Conservation (phyloP, 2,113 vertebrate species). For the Vidua chalybeata region DNA sequence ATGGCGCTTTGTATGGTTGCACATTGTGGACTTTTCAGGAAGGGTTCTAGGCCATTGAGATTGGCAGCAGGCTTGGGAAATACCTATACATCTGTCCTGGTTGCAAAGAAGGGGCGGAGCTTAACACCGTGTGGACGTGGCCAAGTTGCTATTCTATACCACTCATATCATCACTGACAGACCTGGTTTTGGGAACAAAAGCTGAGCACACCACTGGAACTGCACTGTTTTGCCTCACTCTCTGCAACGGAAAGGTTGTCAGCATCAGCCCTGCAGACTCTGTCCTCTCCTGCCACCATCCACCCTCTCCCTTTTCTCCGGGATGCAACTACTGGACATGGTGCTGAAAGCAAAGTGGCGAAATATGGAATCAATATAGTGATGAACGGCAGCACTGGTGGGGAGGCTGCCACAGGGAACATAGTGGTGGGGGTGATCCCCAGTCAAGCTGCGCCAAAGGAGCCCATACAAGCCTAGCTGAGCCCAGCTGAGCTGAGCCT, state of each 20-base stretch:
- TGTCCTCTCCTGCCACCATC: not conserved
- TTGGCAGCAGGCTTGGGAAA: not conserved
- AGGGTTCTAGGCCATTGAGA: not conserved
- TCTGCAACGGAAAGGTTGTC: not conserved
- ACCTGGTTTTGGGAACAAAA: not conserved
- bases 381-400: not conserved
- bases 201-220: not conserved
- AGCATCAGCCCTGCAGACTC: not conserved
- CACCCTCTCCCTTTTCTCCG: not conserved
- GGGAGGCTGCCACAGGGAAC: not conserved
- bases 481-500: not conserved
- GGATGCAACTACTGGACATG: not conserved
- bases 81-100: not conserved
- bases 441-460: not conserved
- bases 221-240: not conserved
- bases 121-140: not conserved
- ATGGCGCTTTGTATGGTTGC: accelerated
- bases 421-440: not conserved
- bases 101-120: not conserved
- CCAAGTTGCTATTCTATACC: not conserved
- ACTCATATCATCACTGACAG: not conserved
- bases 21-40: not conserved
- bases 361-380: not conserved
- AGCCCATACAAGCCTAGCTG: not conserved
- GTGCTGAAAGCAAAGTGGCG: not conserved